Evolutionary conservation across 2,113 vertebrate genomes (phyloP), one percentile per base, ranked within the genome.

Genomic region (Pipra filicauda): DNA sequence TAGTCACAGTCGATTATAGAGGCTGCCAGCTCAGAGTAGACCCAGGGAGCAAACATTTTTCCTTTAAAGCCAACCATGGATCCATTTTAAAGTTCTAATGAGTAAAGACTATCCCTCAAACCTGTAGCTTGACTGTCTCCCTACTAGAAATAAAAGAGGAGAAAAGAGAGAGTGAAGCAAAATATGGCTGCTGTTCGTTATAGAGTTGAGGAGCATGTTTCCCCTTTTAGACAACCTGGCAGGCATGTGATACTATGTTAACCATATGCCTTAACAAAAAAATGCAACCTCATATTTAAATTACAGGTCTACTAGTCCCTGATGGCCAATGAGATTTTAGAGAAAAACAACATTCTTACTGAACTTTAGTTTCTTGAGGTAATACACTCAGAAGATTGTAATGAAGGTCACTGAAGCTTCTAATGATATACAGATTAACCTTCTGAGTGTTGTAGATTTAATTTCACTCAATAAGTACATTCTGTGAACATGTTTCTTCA

Each of bases 401-500:
- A 85, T 66, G 55, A 88, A 87, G 78, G 81, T 91, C 85, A 83
- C 59, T 77, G 58, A 82, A 65, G 48, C 84, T 89, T 95, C 66
- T 88, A 80, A 31, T 76, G 70, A 35, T 85, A 84, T 73, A 74
- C 30, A 76, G 62, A 92, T 95, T 78, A 88, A 85, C 35, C 43
- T 92, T 89, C 85, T 55, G 65, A 82, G 58, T 81, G 49, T 51
- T 69, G 82, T 54, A 71, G 70, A 49, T 94, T 91, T 93, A 44
- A 84, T 95, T 95, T 87, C 61, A 79, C 43, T 91, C 89, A 35
- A 49, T 92, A 88, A 84, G 17, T 92, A 88, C 57, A 72, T 30
- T 66, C 49, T 93, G 75, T 52, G 95, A 92, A 89, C 76, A 65
- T 79, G 85, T 77, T 85, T 97, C 64, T 88, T 95, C 73, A 79